A percentile compares a stretch with the other conserved stretches of the same genome.
Conservation (phyloP, 2,888 invertebrate species). For the Geotrupes spiniger region DNA sequence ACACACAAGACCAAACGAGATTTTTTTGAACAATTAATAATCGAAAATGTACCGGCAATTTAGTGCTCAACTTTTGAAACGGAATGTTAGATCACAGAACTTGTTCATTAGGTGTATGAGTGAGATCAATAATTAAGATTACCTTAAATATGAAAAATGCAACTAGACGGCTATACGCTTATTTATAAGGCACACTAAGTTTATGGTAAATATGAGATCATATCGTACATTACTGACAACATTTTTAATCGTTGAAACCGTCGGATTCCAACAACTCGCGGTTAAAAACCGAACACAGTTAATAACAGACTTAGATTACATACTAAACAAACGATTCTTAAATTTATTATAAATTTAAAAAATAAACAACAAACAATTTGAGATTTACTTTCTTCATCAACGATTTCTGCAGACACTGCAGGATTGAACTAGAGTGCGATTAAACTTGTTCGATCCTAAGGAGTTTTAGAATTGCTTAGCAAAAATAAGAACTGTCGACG, state of each 20-base stretch:
- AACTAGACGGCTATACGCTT: slow-evolving; percentile 9
- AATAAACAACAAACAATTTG: slow-evolving; percentile 18
- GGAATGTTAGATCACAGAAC: slow-evolving; percentile 28
- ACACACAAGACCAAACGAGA: slow-evolving; percentile 5
- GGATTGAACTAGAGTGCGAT: not conserved
- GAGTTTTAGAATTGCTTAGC: too few species aligned
- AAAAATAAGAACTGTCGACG: slow-evolving; percentile 47
- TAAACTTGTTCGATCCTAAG: too few species aligned
- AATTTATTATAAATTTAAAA: slow-evolving; percentile 5
- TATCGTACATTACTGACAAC: slow-evolving; percentile 16
- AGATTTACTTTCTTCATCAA: too few species aligned
- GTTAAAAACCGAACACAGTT: not conserved
- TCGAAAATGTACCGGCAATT: slow-evolving; percentile 10
- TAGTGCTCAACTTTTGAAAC: slow-evolving; percentile 10
- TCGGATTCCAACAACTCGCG: too few species aligned
- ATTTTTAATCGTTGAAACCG: slow-evolving; percentile 3
- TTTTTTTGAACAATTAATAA: slow-evolving; percentile 4
- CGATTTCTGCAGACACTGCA: not conserved
- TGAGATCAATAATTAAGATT: slow-evolving; percentile 19
- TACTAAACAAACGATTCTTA: slow-evolving; percentile 3
- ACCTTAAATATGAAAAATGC: slow-evolving; percentile 5
- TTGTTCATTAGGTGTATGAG: slow-evolving; percentile 12
- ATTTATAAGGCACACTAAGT: slow-evolving; percentile 8
- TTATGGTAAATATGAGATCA: slow-evolving; percentile 18
- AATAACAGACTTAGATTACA: not conserved